These are phyloP conservation scores for Antechinus flavipes DNA, from an alignment of 2,113 vertebrate species.

Conservation along the genomic window DNA sequence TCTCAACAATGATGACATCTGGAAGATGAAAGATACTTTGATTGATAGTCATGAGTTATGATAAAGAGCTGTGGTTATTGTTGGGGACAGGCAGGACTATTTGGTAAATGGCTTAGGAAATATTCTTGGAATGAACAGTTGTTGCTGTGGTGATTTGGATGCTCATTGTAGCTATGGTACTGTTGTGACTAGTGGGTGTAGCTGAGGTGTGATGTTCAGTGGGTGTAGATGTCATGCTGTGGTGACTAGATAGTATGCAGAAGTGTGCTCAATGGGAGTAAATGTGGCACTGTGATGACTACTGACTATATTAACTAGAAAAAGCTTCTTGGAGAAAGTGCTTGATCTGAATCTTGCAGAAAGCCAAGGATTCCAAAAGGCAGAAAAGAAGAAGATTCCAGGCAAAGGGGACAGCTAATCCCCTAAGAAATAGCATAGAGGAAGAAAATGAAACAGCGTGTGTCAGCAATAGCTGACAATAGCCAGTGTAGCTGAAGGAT, in stretches of 20 bases:
- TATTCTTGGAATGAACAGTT: neutral
- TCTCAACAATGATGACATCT: accelerated
- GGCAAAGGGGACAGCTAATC: neutral
- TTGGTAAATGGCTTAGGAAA: neutral
- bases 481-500: neutral
- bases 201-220: neutral
- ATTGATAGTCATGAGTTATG: neutral
- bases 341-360: neutral
- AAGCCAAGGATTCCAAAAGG: neutral
- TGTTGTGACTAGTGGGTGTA: neutral
- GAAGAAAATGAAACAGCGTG: neutral
- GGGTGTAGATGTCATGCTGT: neutral
- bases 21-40: accelerated
- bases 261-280: neutral
- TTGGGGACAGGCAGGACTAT: neutral
- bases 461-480: neutral
- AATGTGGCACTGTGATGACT: neutral
- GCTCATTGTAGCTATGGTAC: neutral
- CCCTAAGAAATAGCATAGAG: neutral
- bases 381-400: neutral
- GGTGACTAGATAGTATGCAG: neutral
- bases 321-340: neutral
- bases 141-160: neutral
- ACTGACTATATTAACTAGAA: neutral
- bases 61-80: neutral